Conservation (phyloP, 2,113 vertebrate genomes). For the Actinemys pallida region DNA sequence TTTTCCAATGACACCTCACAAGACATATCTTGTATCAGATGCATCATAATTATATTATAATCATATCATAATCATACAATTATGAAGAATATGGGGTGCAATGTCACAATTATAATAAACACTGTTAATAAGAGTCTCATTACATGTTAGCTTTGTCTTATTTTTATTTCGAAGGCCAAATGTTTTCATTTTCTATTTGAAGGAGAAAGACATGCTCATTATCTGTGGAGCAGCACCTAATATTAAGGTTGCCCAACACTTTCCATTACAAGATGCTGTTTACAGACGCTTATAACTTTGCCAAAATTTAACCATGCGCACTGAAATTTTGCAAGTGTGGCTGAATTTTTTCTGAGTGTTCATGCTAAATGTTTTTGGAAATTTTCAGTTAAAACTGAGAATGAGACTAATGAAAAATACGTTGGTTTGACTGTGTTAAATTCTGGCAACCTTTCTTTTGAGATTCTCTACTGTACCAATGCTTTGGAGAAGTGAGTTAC, state of each 20-base stretch:
- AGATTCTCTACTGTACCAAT: too few species aligned
- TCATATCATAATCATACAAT: too few species aligned
- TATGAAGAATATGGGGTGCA: too few species aligned
- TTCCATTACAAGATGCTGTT: not conserved
- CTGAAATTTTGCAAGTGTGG: not conserved
- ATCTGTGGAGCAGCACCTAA: not conserved
- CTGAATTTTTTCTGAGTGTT: not conserved
- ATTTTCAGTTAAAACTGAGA: not conserved
- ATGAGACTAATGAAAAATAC: not conserved
- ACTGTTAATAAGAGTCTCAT: not conserved
- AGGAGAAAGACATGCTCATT: not conserved
- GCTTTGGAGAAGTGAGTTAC: too few species aligned
- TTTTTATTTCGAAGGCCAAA: rapidly evolving
- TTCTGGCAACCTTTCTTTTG: too few species aligned
- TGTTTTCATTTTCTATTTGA: not conserved
- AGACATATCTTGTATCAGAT: too few species aligned
- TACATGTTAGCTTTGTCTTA: not conserved
- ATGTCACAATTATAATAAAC: not conserved
- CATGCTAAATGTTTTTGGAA: not conserved
- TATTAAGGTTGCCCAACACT: not conserved
- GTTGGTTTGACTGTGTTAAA: not conserved
- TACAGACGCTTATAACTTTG: not conserved
- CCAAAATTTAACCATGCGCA: not conserved
- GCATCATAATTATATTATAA: too few species aligned
- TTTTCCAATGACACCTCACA: too few species aligned